Evolutionary conservation across 1,140 invertebrate genomes (phyloP).

Genomic region (Cotesia glomerata): DNA sequence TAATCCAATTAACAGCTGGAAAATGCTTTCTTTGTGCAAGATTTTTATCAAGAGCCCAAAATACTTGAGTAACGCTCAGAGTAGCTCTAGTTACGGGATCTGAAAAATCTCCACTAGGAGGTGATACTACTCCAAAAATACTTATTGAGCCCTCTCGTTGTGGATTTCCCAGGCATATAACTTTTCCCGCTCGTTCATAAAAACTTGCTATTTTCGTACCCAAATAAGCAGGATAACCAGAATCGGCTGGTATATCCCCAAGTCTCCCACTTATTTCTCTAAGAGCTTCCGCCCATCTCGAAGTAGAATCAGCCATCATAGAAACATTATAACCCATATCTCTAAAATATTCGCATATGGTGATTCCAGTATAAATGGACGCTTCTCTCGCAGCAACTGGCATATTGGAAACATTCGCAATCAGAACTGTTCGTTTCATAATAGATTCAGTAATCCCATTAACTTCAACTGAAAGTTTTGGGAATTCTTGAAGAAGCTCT

Average conservation of each 20-base stretch:
- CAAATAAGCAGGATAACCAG: slow-evolving; percentile 98
- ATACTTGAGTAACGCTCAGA: slow-evolving; percentile 95
- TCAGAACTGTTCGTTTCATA: slow-evolving; percentile 99
- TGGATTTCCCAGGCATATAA: slow-evolving; percentile 97
- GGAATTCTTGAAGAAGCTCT: slow-evolving; percentile 97
- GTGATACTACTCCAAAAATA: slow-evolving; percentile 99
- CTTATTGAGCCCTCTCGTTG: slow-evolving; percentile 97
- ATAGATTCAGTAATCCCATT: slow-evolving; percentile 97
- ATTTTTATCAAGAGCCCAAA: slow-evolving; percentile 99
- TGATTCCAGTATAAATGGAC: slow-evolving; percentile 99
- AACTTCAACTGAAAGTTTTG: slow-evolving; percentile 96
- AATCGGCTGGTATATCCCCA: slow-evolving; percentile 99
- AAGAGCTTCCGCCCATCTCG: slow-evolving; percentile 99
- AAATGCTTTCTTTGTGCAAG: slow-evolving; percentile 99
- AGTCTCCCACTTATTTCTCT: slow-evolving; percentile 99
- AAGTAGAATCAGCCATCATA: slow-evolving; percentile 99
- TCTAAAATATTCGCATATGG: slow-evolving; percentile 96
- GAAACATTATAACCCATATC: slow-evolving; percentile 99
- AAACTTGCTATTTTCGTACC: slow-evolving; percentile 97
- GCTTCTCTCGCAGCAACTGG: slow-evolving; percentile 99
- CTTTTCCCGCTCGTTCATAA: slow-evolving; percentile 98
- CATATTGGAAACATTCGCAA: slow-evolving; percentile 99
- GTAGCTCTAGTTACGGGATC: slow-evolving; percentile 99
- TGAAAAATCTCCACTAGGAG: slow-evolving; percentile 99
- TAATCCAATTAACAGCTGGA: slow-evolving; percentile 99